Evolutionary conservation across 2,113 vertebrate genomes (phyloP).

Genomic region (Regulus satrapa): DNA sequence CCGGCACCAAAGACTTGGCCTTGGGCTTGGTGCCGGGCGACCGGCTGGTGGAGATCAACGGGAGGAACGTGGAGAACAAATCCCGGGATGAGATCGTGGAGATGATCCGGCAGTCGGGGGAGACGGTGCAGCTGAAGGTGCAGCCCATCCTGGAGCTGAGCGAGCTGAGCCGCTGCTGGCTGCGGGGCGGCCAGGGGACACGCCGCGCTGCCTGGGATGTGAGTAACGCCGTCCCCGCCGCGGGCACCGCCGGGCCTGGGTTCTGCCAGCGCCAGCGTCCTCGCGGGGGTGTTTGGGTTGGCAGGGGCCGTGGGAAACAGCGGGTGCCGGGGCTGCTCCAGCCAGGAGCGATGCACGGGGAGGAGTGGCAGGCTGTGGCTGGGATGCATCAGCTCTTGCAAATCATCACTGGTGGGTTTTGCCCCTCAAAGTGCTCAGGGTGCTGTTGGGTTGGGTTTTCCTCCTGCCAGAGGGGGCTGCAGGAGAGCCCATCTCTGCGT

Average conservation of each 20-base stretch:
- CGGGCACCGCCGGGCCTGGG: neutral
- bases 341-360: fast-evolving
- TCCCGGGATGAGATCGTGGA: constrained; percentile 95
- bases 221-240: constrained; percentile 49
- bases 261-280: neutral
- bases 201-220: constrained; percentile 79
- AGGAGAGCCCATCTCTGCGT: neutral
- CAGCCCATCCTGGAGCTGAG: constrained; percentile 94
- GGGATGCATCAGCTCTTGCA: neutral
- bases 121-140: constrained; percentile 89
- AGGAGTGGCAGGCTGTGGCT: neutral
- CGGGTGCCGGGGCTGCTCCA: fast-evolving
- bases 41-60: constrained; percentile 92
- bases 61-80: constrained; percentile 89
- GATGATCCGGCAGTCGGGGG: constrained; percentile 96
- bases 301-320: neutral
- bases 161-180: constrained; percentile 90
- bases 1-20: constrained; percentile 84
- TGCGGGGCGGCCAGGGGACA: constrained; percentile 75
- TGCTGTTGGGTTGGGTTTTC: neutral
- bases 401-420: neutral
- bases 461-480: neutral
- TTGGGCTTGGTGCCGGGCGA: constrained; percentile 93
- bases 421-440: fast-evolving
- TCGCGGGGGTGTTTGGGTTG: neutral